Evolutionary conservation across 2,888 invertebrate genomes (phyloP).

Genomic region (Formica aserva): DNA sequence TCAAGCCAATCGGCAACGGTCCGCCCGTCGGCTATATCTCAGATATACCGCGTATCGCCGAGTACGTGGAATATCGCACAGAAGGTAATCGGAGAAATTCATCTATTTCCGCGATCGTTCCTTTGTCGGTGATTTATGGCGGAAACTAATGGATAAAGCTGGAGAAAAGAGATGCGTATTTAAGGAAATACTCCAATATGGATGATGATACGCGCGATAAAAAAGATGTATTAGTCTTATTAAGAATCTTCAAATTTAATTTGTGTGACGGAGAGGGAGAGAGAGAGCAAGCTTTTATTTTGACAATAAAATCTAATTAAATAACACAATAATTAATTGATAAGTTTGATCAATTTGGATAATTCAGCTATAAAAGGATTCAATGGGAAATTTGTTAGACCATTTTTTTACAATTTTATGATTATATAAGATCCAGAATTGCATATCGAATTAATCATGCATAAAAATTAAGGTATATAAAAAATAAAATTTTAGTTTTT

Average conservation of each 20-base stretch:
- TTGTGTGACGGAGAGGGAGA: neutral
- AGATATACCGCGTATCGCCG: slow-evolving; percentile 26
- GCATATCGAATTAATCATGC: neutral
- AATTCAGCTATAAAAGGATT: neutral
- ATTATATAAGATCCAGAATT: neutral
- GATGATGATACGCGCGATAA: slow-evolving; percentile 1
- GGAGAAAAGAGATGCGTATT: slow-evolving; percentile 15
- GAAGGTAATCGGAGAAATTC: slow-evolving; percentile 42
- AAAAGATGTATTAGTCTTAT: slow-evolving; percentile 28
- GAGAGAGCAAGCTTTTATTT: neutral
- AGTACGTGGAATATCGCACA: slow-evolving; percentile 56
- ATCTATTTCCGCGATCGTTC: slow-evolving; percentile 38
- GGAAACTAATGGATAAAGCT: slow-evolving; percentile 11
- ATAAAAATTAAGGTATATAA: neutral
- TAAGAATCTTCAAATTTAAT: slow-evolving; percentile 19
- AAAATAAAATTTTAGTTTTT: neutral
- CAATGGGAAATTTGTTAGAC: neutral
- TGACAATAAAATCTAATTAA: neutral
- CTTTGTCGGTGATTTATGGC: slow-evolving; percentile 40
- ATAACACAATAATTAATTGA: neutral
- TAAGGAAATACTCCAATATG: slow-evolving; percentile 24
- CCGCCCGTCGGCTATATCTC: slow-evolving; percentile 63
- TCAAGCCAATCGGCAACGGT: slow-evolving; percentile 70
- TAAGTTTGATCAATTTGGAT: neutral
- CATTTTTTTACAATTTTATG: neutral